Conservation (phyloP, 1,140 invertebrate species). For the Zaprionus inermis region DNA sequence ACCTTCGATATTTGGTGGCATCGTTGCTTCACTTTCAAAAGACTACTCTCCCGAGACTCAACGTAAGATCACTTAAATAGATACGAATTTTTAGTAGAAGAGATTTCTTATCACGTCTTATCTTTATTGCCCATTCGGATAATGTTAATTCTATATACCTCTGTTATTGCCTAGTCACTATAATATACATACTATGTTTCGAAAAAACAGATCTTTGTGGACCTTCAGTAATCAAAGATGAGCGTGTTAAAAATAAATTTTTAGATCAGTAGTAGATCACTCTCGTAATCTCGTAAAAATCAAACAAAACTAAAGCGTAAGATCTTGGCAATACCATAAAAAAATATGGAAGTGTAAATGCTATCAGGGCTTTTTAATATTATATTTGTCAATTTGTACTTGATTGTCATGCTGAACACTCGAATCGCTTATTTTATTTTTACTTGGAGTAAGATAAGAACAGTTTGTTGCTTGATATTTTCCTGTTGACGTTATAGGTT, state of each 20-base stretch:
- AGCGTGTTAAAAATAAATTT: not conserved
- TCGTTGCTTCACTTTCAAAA: not conserved
- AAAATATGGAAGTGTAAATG: not conserved
- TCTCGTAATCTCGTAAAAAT: no score
- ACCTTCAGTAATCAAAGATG: not conserved
- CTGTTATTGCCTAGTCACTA: not conserved
- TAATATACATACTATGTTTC: not conserved
- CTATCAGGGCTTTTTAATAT: not conserved
- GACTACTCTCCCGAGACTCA: not conserved
- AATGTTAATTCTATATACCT: not conserved
- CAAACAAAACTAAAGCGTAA: not conserved
- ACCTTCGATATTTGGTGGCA: not conserved
- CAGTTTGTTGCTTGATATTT: no score
- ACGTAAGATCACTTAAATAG: not conserved
- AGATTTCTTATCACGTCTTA: not conserved
- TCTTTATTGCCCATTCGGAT: not conserved
- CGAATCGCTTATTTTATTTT: not conserved
- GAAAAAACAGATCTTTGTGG: not conserved
- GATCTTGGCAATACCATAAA: not conserved
- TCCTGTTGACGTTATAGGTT: no score
- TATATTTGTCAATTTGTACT: not conserved
- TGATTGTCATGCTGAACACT: not conserved
- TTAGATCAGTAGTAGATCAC: no score
- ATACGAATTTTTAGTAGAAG: not conserved
- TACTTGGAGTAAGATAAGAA: no score